phyloP scores from a whole-genome alignment of 1,140 invertebrate genomes.

The Macrotrachela quadricornifera region DNA sequence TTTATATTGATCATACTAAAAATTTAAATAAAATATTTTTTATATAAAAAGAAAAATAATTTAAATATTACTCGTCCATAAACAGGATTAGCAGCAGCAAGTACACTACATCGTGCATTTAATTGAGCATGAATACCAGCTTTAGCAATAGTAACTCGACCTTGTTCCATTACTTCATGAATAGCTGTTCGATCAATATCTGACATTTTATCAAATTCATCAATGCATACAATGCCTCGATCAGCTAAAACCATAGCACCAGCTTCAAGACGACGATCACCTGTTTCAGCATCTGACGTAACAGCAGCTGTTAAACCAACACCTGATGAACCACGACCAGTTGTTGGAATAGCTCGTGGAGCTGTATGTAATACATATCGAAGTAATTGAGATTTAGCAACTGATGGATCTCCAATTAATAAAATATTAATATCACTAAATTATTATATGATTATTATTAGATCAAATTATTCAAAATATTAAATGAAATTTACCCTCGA shows the following conservation, averaged over 20 bases:
- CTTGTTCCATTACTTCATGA: slow-evolving; percentile 65
- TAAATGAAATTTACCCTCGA: slow-evolving; percentile 44
- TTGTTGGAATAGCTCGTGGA: slow-evolving; percentile 81
- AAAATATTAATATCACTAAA: slow-evolving; percentile 79
- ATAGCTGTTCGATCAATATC: slow-evolving; percentile 96
- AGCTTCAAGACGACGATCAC: slow-evolving; percentile 58
- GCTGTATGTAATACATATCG: slow-evolving; percentile 75
- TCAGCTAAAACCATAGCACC: slow-evolving; percentile 99
- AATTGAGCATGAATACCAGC: slow-evolving; percentile 92
- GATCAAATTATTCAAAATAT: not conserved
- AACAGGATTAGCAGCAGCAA: slow-evolving; percentile 98
- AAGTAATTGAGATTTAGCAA: slow-evolving; percentile 89
- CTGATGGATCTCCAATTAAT: slow-evolving; percentile 91
- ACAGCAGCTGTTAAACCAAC: slow-evolving; percentile 96
- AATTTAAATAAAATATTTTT: not conserved
- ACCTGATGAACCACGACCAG: slow-evolving; percentile 77
- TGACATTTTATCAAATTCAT: slow-evolving; percentile 99
- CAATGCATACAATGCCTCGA: slow-evolving; percentile 90
- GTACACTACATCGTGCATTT: slow-evolving; percentile 87
- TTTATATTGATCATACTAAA: slow-evolving; percentile 87
- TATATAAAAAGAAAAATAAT: not conserved
- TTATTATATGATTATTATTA: slow-evolving; percentile 10
- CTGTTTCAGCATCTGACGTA: slow-evolving; percentile 12
- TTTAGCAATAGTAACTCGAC: slow-evolving; percentile 84
- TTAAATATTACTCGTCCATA: slow-evolving; percentile 62